phyloP scores from a whole-genome alignment of 2,797 vertebrate genomes.

The Phataginus tetradactyla region DNA sequence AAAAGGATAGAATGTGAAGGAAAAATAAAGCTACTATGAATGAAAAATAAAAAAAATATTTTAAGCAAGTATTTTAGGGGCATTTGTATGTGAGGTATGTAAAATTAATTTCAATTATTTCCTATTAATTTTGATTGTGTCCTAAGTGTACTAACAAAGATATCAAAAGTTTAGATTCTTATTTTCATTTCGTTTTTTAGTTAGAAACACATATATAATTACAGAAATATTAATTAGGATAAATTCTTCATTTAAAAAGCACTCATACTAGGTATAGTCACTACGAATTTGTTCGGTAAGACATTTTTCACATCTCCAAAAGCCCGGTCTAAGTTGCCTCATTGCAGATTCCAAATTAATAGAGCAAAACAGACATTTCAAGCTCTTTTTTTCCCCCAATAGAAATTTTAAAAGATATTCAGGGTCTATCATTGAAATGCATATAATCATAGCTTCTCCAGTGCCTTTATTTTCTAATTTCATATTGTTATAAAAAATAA shows the following conservation, averaged over 20 bases:
- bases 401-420: background rate
- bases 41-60: background rate
- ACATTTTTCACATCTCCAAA: background rate
- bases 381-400: background rate
- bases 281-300: background rate
- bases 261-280: background rate
- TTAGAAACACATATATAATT: background rate
- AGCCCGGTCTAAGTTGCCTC: background rate
- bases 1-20: slow-evolving; percentile 21
- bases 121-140: background rate
- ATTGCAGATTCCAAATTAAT: background rate
- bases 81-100: background rate
- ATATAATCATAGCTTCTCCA: background rate
- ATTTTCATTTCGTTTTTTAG: background rate
- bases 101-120: background rate
- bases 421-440: background rate
- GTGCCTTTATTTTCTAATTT: background rate
- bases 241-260: background rate
- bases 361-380: background rate
- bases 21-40: slow-evolving; percentile 5
- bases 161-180: background rate
- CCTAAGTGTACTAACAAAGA: background rate
- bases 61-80: background rate
- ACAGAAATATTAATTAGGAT: background rate
- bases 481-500: background rate